A percentile compares a stretch with the other conserved stretches of the same genome.
Evolutionary conservation across 2,888 invertebrate genomes (phyloP).

Genomic region (Mimas tiliae): DNA sequence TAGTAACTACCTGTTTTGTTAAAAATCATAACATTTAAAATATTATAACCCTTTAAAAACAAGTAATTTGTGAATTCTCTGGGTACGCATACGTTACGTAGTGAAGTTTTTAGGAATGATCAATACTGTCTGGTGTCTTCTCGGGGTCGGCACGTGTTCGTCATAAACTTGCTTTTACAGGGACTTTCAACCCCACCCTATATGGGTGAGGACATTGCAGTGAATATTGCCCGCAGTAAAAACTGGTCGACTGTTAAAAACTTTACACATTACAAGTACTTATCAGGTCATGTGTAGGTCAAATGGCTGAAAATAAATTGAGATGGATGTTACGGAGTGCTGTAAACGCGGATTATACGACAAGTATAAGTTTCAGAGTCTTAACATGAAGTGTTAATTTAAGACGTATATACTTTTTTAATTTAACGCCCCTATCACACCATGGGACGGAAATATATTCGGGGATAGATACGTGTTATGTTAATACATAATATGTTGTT

Average conservation of each 20-base stretch:
- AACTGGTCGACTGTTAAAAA: conserved; percentile 62
- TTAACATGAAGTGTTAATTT: not conserved
- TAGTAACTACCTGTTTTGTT: too few relatives aligned
- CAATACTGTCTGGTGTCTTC: conserved; percentile 59
- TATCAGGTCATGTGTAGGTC: conserved; percentile 56
- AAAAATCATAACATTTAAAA: not conserved
- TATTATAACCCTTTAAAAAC: not conserved
- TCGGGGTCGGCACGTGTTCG: conserved; percentile 70
- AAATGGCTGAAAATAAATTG: conserved; percentile 34
- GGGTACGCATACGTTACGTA: conserved; percentile 5
- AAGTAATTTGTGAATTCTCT: not conserved
- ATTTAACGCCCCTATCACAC: too few relatives aligned
- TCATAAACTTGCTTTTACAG: conserved; percentile 79
- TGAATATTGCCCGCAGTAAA: conserved; percentile 59
- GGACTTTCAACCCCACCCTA: conserved; percentile 60
- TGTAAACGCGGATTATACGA: conserved; percentile 4
- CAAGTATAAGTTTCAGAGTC: not conserved
- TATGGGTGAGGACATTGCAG: conserved; percentile 51
- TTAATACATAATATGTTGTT: too few relatives aligned
- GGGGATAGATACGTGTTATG: too few relatives aligned
- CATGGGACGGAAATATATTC: too few relatives aligned
- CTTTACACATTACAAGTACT: conserved; percentile 60
- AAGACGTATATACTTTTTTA: too few relatives aligned
- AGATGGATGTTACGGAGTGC: conserved; percentile 32
- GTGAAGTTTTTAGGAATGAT: conserved; percentile 49